A percentile compares a stretch with the other conserved stretches of the same genome.
Evolutionary conservation across 2,113 vertebrate species (phyloP).

Genomic region (Trochalopteron elliotii): DNA sequence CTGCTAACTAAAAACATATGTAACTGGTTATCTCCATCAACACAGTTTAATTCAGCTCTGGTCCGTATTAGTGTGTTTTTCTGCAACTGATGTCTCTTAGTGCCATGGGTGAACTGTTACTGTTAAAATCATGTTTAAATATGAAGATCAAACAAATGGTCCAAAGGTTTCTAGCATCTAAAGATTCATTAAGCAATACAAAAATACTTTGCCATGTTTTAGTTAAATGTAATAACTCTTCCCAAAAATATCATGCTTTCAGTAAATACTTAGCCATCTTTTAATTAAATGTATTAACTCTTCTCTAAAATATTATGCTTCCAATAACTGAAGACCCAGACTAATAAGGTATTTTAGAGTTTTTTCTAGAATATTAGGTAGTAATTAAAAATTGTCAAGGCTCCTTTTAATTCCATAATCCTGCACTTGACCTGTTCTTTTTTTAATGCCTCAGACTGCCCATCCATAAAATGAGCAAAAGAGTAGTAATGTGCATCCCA

Average conservation of each 20-base stretch:
- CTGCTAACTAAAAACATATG: conserved; percentile 62
- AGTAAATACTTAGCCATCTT: background rate
- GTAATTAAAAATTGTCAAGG: background rate
- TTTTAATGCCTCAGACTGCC: background rate
- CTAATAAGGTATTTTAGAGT: background rate
- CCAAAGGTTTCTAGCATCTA: conserved; percentile 51
- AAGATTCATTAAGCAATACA: conserved; percentile 1
- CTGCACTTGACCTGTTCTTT: background rate
- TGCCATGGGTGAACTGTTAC: conserved; percentile 64
- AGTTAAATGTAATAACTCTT: background rate
- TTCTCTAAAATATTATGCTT: background rate
- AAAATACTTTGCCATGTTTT: conserved; percentile 21
- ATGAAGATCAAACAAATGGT: conserved; percentile 65
- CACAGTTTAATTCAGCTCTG: conserved; percentile 69
- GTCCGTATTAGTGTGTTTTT: conserved; percentile 54
- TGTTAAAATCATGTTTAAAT: conserved; percentile 71
- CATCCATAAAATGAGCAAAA: conserved; percentile 1
- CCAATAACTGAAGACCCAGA: background rate
- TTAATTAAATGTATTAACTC: conserved; percentile 1
- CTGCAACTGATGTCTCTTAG: conserved; percentile 67
- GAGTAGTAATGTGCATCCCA: background rate
- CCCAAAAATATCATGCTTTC: background rate
- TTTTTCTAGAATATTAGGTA: background rate
- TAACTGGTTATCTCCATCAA: conserved; percentile 66
- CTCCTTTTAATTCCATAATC: background rate